Conservation (phyloP, 92 coral and sea anemone species). For the Anthopleura xanthogrammica region DNA sequence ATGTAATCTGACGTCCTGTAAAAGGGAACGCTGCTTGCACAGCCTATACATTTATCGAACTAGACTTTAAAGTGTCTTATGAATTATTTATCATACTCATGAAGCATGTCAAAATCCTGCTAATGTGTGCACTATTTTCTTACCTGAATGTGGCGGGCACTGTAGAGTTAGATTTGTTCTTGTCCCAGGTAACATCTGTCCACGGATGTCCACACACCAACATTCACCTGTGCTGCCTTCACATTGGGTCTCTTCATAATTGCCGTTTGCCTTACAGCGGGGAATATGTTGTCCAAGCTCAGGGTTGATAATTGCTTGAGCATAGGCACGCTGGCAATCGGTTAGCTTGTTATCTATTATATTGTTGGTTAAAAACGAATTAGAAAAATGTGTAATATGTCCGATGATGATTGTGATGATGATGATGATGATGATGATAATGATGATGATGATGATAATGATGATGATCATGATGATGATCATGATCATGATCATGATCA, state of each 20-base stretch:
- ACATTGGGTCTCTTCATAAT: slow-evolving; percentile 40
- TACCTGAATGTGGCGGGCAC: slow-evolving; percentile 39
- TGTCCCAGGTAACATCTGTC: slow-evolving; percentile 42
- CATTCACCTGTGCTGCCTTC: slow-evolving; percentile 36
- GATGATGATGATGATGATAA: too few species aligned
- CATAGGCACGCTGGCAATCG: slow-evolving; percentile 33
- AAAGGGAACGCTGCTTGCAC: too few species aligned
- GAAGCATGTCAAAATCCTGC: background rate
- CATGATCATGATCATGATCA: too few species aligned
- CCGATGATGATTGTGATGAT: too few species aligned
- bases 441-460: too few species aligned
- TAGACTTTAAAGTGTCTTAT: too few species aligned
- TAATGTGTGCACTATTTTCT: background rate
- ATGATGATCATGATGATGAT: too few species aligned
- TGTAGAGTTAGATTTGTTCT: slow-evolving; percentile 14
- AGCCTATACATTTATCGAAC: too few species aligned
- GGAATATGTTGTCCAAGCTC: slow-evolving; percentile 42
- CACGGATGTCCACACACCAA: slow-evolving; percentile 40
- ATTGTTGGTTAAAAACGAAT: background rate
- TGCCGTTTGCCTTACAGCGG: slow-evolving; percentile 37
- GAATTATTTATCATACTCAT: too few species aligned
- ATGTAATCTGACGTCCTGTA: too few species aligned
- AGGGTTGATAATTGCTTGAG: slow-evolving; percentile 23
- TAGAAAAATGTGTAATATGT: too few species aligned
- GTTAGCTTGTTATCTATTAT: slow-evolving; percentile 14